phyloP scores from a whole-genome alignment of 2,888 invertebrate genomes.

The Rhodophaea formosa region DNA sequence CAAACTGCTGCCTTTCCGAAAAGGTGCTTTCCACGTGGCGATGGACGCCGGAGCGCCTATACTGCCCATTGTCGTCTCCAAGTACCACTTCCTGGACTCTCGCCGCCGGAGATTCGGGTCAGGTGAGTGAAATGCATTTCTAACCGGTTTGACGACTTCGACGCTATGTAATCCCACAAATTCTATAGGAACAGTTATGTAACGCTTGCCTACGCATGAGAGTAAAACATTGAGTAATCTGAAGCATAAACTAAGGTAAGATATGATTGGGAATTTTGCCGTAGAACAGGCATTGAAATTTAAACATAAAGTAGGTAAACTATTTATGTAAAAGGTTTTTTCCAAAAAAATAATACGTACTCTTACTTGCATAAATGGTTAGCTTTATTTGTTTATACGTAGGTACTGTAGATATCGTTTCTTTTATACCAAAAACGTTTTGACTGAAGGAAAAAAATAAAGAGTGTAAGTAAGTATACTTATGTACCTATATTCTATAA shows the following conservation, averaged over 20 bases:
- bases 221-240: not conserved
- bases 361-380: too few relatives aligned
- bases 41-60: conserved; percentile 91
- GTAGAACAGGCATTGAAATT: too few relatives aligned
- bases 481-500: too few relatives aligned
- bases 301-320: too few relatives aligned
- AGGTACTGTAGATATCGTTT: too few relatives aligned
- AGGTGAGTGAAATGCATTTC: conserved; percentile 51
- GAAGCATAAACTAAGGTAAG: not conserved
- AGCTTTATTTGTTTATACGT: too few relatives aligned
- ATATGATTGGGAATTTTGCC: too few relatives aligned
- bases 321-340: too few relatives aligned
- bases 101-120: conserved; percentile 83
- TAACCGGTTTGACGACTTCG: not conserved
- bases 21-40: conserved; percentile 97
- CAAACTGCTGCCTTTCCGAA: conserved; percentile 93
- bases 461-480: too few relatives aligned
- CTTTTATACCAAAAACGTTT: too few relatives aligned
- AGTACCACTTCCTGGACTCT: conserved; percentile 87
- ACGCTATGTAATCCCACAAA: not conserved
- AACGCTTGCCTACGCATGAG: not conserved
- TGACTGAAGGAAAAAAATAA: too few relatives aligned
- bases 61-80: conserved; percentile 93
- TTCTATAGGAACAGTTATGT: not conserved
- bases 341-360: too few relatives aligned